Evolutionary conservation across 2,888 invertebrate species (phyloP).

Genomic region (Tigriopus californicus): DNA sequence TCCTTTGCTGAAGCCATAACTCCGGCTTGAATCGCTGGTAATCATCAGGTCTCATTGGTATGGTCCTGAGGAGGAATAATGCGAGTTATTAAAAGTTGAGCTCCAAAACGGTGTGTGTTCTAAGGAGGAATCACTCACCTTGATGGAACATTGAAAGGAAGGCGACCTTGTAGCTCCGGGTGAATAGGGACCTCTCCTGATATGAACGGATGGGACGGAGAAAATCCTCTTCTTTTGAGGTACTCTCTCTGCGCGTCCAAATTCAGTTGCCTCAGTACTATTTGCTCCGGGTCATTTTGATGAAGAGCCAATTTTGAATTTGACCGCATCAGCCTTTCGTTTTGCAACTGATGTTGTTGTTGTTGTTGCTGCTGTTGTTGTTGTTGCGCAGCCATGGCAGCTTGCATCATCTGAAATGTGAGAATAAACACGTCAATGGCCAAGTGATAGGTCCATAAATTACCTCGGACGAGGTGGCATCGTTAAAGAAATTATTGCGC

Average conservation of each 20-base stretch:
- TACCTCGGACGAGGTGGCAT: too few species aligned
- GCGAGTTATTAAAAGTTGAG: neutral
- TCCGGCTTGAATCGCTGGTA: slow-evolving; percentile 10
- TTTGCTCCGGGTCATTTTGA: too few species aligned
- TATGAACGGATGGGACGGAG: slow-evolving; percentile 3
- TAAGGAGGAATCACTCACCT: neutral
- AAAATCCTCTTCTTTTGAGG: slow-evolving; percentile 3
- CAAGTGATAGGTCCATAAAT: too few species aligned
- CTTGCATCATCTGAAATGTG: too few species aligned
- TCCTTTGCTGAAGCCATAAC: neutral
- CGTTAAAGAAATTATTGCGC: too few species aligned
- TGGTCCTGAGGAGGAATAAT: neutral
- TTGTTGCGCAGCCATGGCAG: too few species aligned
- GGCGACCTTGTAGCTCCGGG: slow-evolving; percentile 5
- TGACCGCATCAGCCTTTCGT: too few species aligned
- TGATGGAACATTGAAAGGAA: slow-evolving; percentile 11
- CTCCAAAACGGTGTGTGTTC: neutral
- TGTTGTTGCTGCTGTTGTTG: too few species aligned
- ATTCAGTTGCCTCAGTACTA: neutral
- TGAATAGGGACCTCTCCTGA: slow-evolving; percentile 14
- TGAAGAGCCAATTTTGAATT: too few species aligned
- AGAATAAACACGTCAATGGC: too few species aligned
- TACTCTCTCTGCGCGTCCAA: slow-evolving; percentile 10
- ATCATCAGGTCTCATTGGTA: slow-evolving; percentile 13
- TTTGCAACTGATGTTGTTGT: too few species aligned